A percentile compares a stretch with the other conserved stretches of the same genome.
Evolutionary conservation across 2,113 vertebrate genomes (phyloP).

Genomic region (Microcebus lehilahytsara): DNA sequence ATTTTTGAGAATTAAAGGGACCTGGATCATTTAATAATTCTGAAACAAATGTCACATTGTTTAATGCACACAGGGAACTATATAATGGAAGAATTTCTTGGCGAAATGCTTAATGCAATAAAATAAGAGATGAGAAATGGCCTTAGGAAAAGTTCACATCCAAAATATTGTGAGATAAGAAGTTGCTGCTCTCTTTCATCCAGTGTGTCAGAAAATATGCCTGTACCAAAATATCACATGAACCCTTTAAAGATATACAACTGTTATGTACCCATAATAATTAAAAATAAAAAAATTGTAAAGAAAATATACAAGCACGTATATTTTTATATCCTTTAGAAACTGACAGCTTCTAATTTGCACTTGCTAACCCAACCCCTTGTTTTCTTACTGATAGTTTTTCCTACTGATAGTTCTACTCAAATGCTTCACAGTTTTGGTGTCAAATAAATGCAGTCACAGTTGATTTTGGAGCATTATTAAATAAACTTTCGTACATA

Average conservation of each 20-base stretch:
- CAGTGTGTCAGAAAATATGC: neutral
- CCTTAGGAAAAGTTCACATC: neutral
- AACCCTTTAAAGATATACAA: too few relatives aligned
- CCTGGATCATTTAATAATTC: neutral
- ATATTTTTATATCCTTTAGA: too few relatives aligned
- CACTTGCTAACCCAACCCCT: fast-evolving
- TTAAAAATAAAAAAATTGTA: too few relatives aligned
- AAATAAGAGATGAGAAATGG: neutral
- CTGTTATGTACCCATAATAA: too few relatives aligned
- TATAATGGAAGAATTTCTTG: neutral
- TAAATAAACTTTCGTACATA: neutral
- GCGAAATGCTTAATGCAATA: neutral
- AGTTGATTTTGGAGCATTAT: neutral
- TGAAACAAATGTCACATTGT: neutral
- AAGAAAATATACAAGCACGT: neutral
- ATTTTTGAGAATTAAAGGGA: neutral
- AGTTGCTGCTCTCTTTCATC: neutral
- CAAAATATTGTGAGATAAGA: neutral
- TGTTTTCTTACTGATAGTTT: neutral
- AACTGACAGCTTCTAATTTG: neutral
- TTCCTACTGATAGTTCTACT: neutral
- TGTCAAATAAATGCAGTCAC: neutral
- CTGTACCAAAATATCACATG: too few relatives aligned
- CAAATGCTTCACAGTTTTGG: neutral
- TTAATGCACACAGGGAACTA: neutral